phyloP scores from a whole-genome alignment of 2,797 vertebrate genomes.

The Helicolenus hilgendorfi region DNA sequence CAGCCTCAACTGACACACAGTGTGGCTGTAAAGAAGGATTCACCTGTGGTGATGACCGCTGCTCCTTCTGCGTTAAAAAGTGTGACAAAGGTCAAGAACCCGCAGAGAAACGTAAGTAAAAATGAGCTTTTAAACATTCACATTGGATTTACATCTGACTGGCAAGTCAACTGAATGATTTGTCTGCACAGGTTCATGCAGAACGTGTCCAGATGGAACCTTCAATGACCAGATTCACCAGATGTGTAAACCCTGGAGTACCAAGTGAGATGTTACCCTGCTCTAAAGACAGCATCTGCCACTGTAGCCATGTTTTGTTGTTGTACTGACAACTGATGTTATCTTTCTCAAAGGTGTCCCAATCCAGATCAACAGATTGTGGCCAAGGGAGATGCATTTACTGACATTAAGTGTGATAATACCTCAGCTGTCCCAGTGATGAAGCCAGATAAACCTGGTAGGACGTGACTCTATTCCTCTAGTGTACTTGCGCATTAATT shows the following conservation, averaged over 20 bases:
- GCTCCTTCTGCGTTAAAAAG: constrained; percentile 71
- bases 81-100: constrained; percentile 83
- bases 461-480: neutral
- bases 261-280: constrained; percentile 61
- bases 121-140: neutral
- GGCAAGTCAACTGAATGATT: neutral
- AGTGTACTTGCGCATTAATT: neutral
- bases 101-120: constrained; percentile 62
- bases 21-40: constrained; percentile 82
- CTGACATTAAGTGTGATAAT: constrained; percentile 71
- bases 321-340: too few species aligned
- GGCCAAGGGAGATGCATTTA: constrained; percentile 41
- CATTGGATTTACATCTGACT: neutral
- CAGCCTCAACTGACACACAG: constrained; percentile 58
- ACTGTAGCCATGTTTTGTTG: neutral
- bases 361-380: constrained; percentile 12
- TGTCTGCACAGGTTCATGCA: constrained; percentile 80
- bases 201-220: constrained; percentile 77
- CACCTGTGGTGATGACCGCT: constrained; percentile 67
- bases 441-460: neutral
- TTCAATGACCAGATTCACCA: constrained; percentile 84
- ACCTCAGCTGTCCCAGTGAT: fast-evolving
- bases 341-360: constrained; percentile 75
- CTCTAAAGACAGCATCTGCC: neutral
- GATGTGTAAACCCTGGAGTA: constrained; percentile 82